A percentile compares a stretch with the other conserved stretches of the same genome.
Conservation (phyloP, 2,797 vertebrate species). For the Phataginus tetradactyla region DNA sequence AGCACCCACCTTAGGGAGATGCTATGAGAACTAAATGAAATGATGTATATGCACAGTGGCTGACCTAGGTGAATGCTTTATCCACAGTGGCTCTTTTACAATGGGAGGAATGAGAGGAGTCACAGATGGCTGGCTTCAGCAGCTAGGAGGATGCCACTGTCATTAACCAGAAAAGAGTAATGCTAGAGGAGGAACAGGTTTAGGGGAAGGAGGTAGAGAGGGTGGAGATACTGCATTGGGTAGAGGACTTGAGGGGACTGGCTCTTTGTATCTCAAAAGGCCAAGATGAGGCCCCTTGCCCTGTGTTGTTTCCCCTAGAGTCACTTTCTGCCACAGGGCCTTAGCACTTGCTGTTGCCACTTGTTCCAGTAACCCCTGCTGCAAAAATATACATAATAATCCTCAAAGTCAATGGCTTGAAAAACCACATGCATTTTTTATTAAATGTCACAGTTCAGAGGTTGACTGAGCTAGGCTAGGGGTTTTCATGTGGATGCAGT, state of each 20-base stretch:
- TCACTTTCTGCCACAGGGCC: background rate
- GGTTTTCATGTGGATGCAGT: background rate
- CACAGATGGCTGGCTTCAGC: background rate
- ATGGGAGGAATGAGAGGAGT: background rate
- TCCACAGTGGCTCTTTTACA: background rate
- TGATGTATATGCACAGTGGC: too few species aligned
- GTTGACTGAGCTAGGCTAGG: background rate
- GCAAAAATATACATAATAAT: background rate
- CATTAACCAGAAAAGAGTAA: background rate
- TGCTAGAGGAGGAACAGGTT: background rate
- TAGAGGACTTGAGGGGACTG: background rate
- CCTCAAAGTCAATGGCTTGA: background rate
- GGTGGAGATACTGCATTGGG: background rate
- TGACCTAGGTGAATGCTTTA: background rate
- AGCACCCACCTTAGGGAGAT: background rate
- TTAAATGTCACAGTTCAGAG: background rate
- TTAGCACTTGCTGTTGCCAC: background rate
- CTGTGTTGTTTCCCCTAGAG: background rate
- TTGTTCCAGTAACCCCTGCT: background rate
- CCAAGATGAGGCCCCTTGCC: background rate
- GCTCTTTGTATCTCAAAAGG: background rate
- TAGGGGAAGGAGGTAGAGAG: background rate
- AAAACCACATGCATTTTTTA: background rate
- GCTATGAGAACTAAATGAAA: background rate
- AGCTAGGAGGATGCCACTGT: too few species aligned